Base-by-base conservation (phyloP, 2,113 vertebrate species). In the Tyrannus savana region DNA sequence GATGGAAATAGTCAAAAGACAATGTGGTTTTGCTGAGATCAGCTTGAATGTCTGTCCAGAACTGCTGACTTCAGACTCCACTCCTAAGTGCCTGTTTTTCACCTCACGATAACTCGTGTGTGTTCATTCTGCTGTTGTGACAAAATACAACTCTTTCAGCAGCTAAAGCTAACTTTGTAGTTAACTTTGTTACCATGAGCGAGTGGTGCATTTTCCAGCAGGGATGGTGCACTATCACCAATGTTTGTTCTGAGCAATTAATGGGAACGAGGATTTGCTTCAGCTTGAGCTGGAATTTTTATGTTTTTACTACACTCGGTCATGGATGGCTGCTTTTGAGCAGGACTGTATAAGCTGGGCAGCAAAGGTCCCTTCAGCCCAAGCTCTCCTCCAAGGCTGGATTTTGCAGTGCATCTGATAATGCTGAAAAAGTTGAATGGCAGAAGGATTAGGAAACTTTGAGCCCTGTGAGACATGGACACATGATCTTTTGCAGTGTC, bases 11-110 rank as follows among this genome's bases (percentile, higher is more conserved):
- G 67, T 62, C 59, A 71, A 86, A 89, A 90, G 76, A 81, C 86
- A 56, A 13, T 77, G 76, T 74, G 44, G 86, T 86, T 90, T 89
- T 86, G 76, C 89, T 95, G 89, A 96, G 80, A 46, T 93, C 86
- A 95, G 83, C 83, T 84, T 13, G 5, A 64, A 30, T 39, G 50
- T 78, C 68, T 84, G 56, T 75, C 47, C 84, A 87, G 86, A 93
- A 87, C 56, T 95, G 95, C 94, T 97, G 95, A 93, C 80, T 90
- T 84, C 21, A 47, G 76, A 50, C 23, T 71, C 35, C 37, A 14
- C 41, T 90, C 75, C 42, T 68, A 72, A 86, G 60, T 90, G 80
- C 69, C 44, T 60, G 82, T 22, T 88, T 95, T 89, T 71, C 30
- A 55, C 31, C 27, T 88, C 79, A 37, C 77, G 90, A 21, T 86